These are phyloP conservation scores for Merluccius polli DNA, from an alignment of 2,797 vertebrate genomes.

Conservation along the genomic window DNA sequence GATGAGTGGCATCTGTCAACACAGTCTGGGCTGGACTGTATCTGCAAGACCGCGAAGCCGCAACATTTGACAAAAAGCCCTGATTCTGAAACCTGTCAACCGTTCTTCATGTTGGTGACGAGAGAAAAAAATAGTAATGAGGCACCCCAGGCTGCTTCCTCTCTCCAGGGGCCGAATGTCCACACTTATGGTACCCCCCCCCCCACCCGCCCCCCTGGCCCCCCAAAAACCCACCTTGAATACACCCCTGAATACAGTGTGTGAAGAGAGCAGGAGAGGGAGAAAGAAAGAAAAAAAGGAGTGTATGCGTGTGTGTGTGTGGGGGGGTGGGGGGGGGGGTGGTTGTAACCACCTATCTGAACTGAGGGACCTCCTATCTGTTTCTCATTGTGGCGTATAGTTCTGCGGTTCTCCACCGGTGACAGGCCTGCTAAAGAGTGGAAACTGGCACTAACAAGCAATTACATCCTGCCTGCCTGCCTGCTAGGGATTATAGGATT, in stretches of 20 bases:
- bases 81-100: background rate
- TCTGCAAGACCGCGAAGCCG: background rate
- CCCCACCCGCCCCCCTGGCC: too few relatives aligned
- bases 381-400: constrained; percentile 64
- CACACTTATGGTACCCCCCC: background rate
- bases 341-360: constrained; percentile 43
- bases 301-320: constrained; percentile 9
- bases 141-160: background rate
- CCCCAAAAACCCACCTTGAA: background rate
- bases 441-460: constrained; percentile 76
- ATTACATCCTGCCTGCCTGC: constrained; percentile 70
- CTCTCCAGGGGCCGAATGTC: background rate
- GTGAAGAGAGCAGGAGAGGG: background rate
- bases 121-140: too few relatives aligned
- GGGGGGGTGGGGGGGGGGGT: constrained; percentile 7
- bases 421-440: constrained; percentile 61
- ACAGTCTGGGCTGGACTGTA: background rate
- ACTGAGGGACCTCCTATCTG: constrained; percentile 61
- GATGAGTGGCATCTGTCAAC: background rate
- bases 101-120: too few relatives aligned
- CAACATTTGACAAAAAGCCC: background rate
- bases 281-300: background rate
- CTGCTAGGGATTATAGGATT: constrained; percentile 77
- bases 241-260: background rate
- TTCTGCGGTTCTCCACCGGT: constrained; percentile 65